Evolutionary conservation across 1,140 invertebrate species (phyloP), one percentile per base, ranked within the genome.

Genomic region (Zaprionus africanus): DNA sequence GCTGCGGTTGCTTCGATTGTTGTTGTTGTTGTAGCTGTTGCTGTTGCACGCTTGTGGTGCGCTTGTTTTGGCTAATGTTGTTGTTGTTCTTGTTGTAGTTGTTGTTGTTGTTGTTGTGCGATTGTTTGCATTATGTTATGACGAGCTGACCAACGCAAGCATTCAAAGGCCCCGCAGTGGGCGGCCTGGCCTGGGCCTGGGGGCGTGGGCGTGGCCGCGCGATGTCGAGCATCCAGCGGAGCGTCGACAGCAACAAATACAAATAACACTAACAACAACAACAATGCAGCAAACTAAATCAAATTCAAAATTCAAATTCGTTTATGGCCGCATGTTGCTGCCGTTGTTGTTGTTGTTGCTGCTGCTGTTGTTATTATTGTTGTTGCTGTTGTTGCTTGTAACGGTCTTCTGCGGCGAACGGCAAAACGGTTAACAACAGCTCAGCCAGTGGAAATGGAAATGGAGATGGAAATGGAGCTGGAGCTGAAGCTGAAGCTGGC

Each of bases 231-330:
- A 67, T 41, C 38, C n/a, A 41, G 15, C 38, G 38, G 15, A 41
- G 15, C 38, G 38, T 41, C 65, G 71, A 43, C 26, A 60, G 28
- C 22, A 28, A 17, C 28, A 68, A 13, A 59, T 57, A 69, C 67
- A 54, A 70, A 75, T 17, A 49, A 17, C 22, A 15, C 4, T 1
- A 34, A 66, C 60, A 66, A 62, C 72, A 64, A 46, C 15, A 73
- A 34, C 24, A 19, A 76, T 26, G 43, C 41, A 22, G 19, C 62
- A 53, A 60, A 22, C 60, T 22, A 54, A 79, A 87, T 67, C 62
- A 41, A 63, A 31, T 31, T 31, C 28, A 34, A 38, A 82, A 82
- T 87, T 81, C 38, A 87, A 87, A 82, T 82, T 75, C 74, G 66
- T 76, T 64, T 76, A 46, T 57, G 60, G 82, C 65, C 70, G 78